phyloP scores from a whole-genome alignment of 2,113 vertebrate genomes.

The Sebastes schlegelii region DNA sequence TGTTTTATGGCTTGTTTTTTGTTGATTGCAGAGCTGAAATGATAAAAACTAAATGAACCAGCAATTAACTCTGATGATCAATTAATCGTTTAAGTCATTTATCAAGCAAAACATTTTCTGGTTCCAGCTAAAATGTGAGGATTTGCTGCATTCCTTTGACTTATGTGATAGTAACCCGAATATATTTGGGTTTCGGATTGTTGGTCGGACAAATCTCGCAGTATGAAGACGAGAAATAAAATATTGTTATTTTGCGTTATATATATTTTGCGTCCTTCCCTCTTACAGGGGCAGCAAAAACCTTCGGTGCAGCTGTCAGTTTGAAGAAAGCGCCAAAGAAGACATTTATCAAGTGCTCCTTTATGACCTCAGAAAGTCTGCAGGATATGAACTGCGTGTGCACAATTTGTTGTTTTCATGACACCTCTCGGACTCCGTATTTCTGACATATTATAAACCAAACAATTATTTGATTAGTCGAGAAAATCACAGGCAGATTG shows the following conservation, averaged over 20 bases:
- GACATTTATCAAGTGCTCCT: too few relatives aligned
- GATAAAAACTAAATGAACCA: background rate
- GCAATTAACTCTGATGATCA: background rate
- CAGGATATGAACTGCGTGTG: too few relatives aligned
- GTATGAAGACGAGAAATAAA: background rate
- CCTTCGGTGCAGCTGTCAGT: too few relatives aligned
- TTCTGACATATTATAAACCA: background rate
- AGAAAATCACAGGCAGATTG: background rate
- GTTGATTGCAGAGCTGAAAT: background rate
- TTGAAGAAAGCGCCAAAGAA: too few relatives aligned
- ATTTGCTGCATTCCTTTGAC: background rate
- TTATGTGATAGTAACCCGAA: background rate
- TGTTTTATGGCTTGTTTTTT: slow-evolving; percentile 3
- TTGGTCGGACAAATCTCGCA: background rate
- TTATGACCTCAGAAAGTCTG: too few relatives aligned
- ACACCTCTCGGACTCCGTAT: background rate
- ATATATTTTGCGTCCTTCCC: background rate
- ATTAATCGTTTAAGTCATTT: background rate
- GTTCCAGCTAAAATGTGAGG: background rate
- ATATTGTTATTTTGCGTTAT: background rate
- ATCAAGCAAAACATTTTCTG: background rate
- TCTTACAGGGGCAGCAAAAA: background rate
- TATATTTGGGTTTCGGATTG: background rate
- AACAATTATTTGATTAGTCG: background rate
- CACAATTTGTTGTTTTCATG: background rate